Evolutionary conservation across 2,888 invertebrate genomes (phyloP), one percentile per base, ranked within the genome.

Genomic region (Andrena trimmerana): DNA sequence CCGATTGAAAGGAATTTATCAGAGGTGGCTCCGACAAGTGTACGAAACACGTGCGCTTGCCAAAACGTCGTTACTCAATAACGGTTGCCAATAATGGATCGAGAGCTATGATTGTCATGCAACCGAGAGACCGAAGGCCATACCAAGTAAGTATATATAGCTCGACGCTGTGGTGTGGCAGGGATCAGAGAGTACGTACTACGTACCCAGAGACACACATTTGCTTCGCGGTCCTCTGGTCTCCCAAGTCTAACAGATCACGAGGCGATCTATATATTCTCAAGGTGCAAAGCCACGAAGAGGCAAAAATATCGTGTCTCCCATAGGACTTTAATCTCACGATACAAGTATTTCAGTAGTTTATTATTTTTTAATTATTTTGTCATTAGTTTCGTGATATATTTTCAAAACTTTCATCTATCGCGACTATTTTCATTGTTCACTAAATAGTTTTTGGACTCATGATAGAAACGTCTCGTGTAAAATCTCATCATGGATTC

Each of bases 51-150:
- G 36, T 24, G 16, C 69, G 29, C 52, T 73, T 54, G 73, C 69
- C 76, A 42, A 83, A 78, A 76, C 59, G 27, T 68, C 10, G 69
- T 77, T 81, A 66, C 54, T 54, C 67, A 57, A 78, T 77, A 74
- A 81, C 60, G n/a, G 57, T 50, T 77, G 66, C 65, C 73, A 81
- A 78, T 77, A 81, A 71, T 74, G 76, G 76, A 68, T 84, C 10
- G 81, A 71, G 81, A 78, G 81, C 69, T 76, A 78, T 69, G 83
- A 86, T 86, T 81, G 84, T 86, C 86, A 70, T 86, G 81, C 74
- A 77, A 84, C 69, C 62, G 54, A 72, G 74, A 42, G 81, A 86
- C 72, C 81, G 83, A 86, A 86, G 86, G 86, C 76, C 86, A 78
- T 74, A 78, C 80, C 84, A 76, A 62, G 76, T 77, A 78, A 60